Evolutionary conservation across 2,113 vertebrate species (phyloP).

Genomic region (Morone saxatilis): DNA sequence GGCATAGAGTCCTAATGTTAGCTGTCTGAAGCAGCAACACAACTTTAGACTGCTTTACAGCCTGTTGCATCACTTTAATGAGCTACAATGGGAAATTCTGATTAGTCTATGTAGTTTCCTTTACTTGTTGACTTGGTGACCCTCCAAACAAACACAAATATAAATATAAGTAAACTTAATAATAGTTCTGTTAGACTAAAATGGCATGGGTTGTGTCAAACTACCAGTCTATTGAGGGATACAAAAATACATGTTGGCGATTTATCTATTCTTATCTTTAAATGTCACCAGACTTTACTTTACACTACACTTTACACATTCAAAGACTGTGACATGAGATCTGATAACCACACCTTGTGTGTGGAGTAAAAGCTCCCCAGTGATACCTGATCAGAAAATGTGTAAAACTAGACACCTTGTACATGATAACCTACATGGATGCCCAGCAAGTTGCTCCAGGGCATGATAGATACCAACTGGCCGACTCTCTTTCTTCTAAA

Average conservation of each 20-base stretch:
- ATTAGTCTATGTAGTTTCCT: slow-evolving; percentile 32
- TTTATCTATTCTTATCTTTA: no score
- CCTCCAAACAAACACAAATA: slow-evolving; percentile 54
- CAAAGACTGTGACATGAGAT: slow-evolving; percentile 32
- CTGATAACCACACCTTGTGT: slow-evolving; percentile 31
- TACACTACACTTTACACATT: not conserved
- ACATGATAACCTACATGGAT: slow-evolving; percentile 41
- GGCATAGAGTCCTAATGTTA: slow-evolving; percentile 58
- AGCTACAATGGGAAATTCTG: slow-evolving; percentile 36
- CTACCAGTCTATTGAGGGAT: not conserved
- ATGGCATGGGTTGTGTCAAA: not conserved
- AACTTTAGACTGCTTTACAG: slow-evolving; percentile 72
- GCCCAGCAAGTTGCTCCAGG: slow-evolving; percentile 39
- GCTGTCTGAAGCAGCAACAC: slow-evolving; percentile 39
- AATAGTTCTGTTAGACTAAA: not conserved
- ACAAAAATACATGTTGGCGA: no score
- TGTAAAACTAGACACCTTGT: slow-evolving; percentile 68
- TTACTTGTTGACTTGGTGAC: slow-evolving; percentile 41
- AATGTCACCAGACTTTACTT: slow-evolving; percentile 13
- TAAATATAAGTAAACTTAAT: slow-evolving; percentile 34
- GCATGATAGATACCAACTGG: slow-evolving; percentile 59
- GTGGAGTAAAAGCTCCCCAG: slow-evolving; percentile 46
- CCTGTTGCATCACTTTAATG: slow-evolving; percentile 82
- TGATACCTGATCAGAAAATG: slow-evolving; percentile 71
- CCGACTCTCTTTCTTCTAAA: slow-evolving; percentile 53